These are phyloP conservation scores for Erpobdella octoculata DNA, from an alignment of 2,888 invertebrate species.

Conservation along the genomic window DNA sequence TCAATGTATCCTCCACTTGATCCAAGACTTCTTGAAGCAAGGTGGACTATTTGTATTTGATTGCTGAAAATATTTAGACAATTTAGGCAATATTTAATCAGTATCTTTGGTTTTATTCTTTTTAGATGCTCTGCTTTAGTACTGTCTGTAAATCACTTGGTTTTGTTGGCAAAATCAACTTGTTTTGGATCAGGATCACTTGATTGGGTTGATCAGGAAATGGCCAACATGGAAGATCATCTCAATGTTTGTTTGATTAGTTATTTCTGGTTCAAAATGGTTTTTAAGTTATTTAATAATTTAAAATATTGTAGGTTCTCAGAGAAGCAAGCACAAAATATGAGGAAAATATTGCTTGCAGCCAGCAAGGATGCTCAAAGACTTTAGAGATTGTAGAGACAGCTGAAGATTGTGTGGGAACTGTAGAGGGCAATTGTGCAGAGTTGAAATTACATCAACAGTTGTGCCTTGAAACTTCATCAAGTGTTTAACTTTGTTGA, in stretches of 20 bases:
- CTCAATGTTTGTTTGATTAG: constrained; percentile 53
- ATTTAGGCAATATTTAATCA: background rate
- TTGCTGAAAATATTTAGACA: background rate
- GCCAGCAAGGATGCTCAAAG: background rate
- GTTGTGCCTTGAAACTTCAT: too few relatives aligned
- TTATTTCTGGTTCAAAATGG: background rate
- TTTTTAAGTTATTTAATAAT: background rate
- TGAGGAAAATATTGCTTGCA: background rate
- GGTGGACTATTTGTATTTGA: constrained; percentile 41
- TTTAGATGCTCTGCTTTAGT: constrained; percentile 61
- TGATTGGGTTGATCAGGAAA: constrained; percentile 61
- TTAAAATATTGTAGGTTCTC: constrained; percentile 16
- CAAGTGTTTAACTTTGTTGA: too few relatives aligned
- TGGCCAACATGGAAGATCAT: constrained; percentile 63
- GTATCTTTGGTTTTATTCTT: constrained; percentile 5
- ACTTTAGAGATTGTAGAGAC: too few relatives aligned
- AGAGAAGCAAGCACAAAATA: constrained; percentile 28
- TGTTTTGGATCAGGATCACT: constrained; percentile 48
- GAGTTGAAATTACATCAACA: too few relatives aligned
- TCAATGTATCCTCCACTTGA: constrained; percentile 68
- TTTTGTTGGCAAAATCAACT: constrained; percentile 60
- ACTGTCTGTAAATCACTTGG: constrained; percentile 63
- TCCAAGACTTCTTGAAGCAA: constrained; percentile 63
- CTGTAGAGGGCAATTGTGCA: too few relatives aligned
- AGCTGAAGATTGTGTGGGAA: too few relatives aligned